Evolutionary conservation across 2,797 vertebrate genomes (phyloP).

Genomic region (Philypnodon macrostomus): DNA sequence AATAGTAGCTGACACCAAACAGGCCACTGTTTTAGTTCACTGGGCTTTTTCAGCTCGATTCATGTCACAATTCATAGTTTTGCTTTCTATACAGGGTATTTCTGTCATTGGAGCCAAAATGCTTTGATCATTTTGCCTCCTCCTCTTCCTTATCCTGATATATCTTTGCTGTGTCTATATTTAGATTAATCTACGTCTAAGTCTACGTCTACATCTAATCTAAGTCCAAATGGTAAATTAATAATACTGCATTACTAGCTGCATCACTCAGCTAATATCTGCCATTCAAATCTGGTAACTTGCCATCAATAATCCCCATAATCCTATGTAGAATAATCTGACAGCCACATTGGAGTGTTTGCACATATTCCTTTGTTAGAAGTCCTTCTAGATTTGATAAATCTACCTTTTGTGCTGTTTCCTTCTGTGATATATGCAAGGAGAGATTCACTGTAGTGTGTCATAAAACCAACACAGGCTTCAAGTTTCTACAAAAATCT

Average conservation of each 20-base stretch:
- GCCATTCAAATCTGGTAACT: constrained; percentile 31
- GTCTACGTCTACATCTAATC: constrained; percentile 13
- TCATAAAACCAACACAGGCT: not conserved
- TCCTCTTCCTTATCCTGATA: constrained; percentile 7
- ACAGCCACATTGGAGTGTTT: not conserved
- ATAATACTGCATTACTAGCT: constrained; percentile 18
- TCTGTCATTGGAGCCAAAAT: constrained; percentile 40
- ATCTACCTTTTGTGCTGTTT: constrained; percentile 4
- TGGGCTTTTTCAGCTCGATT: constrained; percentile 24
- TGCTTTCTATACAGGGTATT: constrained; percentile 26
- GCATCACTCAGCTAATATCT: constrained; percentile 23
- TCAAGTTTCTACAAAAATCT: too few relatives aligned
- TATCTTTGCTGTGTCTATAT: constrained; percentile 44
- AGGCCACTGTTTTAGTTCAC: constrained; percentile 17
- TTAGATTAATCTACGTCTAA: constrained; percentile 42
- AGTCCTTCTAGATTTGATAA: not conserved
- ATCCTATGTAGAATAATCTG: constrained; percentile 12
- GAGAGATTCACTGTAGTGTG: not conserved
- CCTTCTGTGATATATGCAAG: not conserved
- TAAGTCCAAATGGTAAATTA: constrained; percentile 19
- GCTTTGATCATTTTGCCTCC: constrained; percentile 37
- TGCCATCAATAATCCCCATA: constrained; percentile 10
- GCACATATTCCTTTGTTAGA: not conserved
- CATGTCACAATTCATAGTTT: constrained; percentile 30
- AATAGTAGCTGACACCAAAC: constrained; percentile 17